Conservation (phyloP, 1,140 invertebrate species). For the Drosophila insularis region DNA sequence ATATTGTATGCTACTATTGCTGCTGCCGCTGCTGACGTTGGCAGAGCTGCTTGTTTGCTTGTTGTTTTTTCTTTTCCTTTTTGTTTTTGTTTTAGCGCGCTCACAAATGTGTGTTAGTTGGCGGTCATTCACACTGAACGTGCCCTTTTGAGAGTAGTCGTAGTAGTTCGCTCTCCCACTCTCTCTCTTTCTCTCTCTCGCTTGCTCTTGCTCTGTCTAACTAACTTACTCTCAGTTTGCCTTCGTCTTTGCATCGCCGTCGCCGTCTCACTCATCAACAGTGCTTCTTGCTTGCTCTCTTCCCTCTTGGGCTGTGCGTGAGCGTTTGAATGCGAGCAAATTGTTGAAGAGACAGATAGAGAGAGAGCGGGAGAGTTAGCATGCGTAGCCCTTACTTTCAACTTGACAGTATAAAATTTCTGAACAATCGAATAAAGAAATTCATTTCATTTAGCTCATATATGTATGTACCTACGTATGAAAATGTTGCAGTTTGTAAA, state of each 20-base stretch:
- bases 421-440: slow-evolving; percentile 10
- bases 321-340: slow-evolving; percentile 3
- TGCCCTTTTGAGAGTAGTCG: slow-evolving; percentile 73
- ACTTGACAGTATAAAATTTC: slow-evolving; percentile 45
- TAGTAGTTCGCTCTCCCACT: slow-evolving; percentile 24
- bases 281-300: background rate
- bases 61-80: slow-evolving; percentile 33
- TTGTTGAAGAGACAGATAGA: background rate
- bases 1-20: slow-evolving; percentile 22
- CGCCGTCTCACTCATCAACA: background rate
- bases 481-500: too few species aligned
- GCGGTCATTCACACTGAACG: slow-evolving; percentile 82
- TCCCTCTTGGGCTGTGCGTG: background rate
- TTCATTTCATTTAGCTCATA: slow-evolving; percentile 22
- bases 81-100: slow-evolving; percentile 78
- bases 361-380: background rate
- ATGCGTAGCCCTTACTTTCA: slow-evolving; percentile 34
- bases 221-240: slow-evolving; percentile 4
- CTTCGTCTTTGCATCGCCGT: slow-evolving; percentile 13
- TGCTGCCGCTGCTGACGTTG: slow-evolving; percentile 44
- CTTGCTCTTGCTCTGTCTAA: slow-evolving; percentile 11
- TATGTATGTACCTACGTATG: background rate
- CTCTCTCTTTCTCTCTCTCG: slow-evolving; percentile 17
- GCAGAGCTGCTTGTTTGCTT: slow-evolving; percentile 34
- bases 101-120: slow-evolving; percentile 82